phyloP scores from a whole-genome alignment of 1,140 invertebrate species.

The Lasioglossum baleicum region DNA sequence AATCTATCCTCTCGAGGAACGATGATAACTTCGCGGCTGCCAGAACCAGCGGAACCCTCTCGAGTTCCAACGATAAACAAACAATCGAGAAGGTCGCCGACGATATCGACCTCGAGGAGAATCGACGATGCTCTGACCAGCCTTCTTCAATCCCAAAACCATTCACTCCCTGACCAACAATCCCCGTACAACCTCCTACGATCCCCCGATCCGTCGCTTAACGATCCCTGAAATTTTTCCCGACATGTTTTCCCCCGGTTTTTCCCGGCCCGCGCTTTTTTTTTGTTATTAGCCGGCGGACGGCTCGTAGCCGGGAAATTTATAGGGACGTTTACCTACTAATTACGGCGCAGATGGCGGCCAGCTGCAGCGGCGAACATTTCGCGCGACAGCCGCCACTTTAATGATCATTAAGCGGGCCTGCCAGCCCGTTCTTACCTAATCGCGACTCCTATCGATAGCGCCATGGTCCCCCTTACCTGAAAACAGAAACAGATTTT shows the following conservation, averaged over 20 bases:
- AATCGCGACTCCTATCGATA: background rate
- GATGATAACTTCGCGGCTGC: background rate
- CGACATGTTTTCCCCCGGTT: constrained; percentile 22
- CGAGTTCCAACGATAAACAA: constrained; percentile 16
- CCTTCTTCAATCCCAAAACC: background rate
- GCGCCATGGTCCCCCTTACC: constrained; percentile 10
- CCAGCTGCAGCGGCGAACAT: constrained; percentile 29
- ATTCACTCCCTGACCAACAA: too few relatives aligned
- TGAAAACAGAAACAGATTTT: constrained; percentile 5
- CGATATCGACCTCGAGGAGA: background rate
- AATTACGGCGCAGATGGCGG: constrained; percentile 50
- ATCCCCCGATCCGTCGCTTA: background rate
- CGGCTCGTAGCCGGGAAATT: constrained; percentile 38
- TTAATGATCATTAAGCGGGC: constrained; percentile 68
- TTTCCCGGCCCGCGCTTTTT: background rate
- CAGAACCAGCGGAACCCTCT: background rate
- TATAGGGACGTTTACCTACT: constrained; percentile 56
- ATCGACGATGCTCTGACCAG: background rate
- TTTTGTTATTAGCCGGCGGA: constrained; percentile 36
- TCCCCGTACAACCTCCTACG: background rate
- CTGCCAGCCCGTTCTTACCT: constrained; percentile 39
- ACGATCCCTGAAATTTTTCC: constrained; percentile 26
- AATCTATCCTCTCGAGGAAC: background rate
- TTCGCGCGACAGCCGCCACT: constrained; percentile 59
- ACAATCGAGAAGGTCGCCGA: background rate